Base-by-base conservation (phyloP, 2,888 invertebrate species). In the Dryococelus australis region DNA sequence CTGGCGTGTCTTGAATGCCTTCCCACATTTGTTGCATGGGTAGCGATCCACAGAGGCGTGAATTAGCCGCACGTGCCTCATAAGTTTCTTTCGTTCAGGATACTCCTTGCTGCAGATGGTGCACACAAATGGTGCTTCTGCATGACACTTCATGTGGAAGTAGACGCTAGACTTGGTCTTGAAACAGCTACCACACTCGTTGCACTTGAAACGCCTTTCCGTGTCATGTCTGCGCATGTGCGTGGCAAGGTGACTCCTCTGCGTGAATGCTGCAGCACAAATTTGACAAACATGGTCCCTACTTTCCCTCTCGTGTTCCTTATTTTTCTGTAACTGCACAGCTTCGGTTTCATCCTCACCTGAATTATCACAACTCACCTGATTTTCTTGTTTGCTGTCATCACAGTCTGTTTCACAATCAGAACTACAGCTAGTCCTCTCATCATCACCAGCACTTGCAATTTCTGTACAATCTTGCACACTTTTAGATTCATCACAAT, bases 21-120 rank as follows among this genome's bases (percentile, higher is more conserved):
- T 89, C 4, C 88, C 89, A 86, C 90, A 90, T 13, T 86, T 84
- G 24, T 89, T 88, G 86, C 90, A 90, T 16, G 88, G 87, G 81
- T 86, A 90, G 28, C 87, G 81, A 43, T 86, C 87, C 43, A 86
- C 78, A 43, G 87, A 87, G 13, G 85, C 79, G 43, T 87, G 87
- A 10, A 87, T 86, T 9, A 86, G 51, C 27, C 87, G 43, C 20
- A 86, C 79, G 53, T 85, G 85, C 27, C 87, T 80, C 83, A 81
- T 87, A 65, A 85, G 51, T 28, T 85, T 81, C 51, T 65, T 85
- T 28, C 87, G 85, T 65, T 87, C 83, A 83, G 85, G 43, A 24
- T 85, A 87, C n/a, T 84, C 87, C 85, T 87, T 87, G 43, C 79
- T 43, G 79, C 87, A 87, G 20, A 85, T 53, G 2, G 26, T 43